Evolutionary conservation across 2,888 invertebrate genomes (phyloP).

Genomic region (Athrips mouffetella): DNA sequence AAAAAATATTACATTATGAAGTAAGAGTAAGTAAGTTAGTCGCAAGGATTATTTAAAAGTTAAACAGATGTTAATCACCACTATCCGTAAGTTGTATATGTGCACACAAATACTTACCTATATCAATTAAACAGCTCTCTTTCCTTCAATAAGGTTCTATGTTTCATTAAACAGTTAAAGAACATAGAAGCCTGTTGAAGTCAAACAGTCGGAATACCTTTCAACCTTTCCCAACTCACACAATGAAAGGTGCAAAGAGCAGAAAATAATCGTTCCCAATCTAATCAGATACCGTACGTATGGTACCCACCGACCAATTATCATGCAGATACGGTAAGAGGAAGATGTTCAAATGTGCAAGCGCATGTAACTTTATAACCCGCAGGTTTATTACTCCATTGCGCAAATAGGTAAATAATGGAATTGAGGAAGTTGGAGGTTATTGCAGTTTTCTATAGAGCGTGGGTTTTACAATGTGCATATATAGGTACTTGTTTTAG

Average conservation of each 20-base stretch:
- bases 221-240: background rate
- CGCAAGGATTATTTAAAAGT: no score
- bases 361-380: conserved; percentile 15
- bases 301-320: no score
- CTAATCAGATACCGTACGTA: background rate
- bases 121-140: no score
- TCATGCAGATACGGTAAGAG: background rate
- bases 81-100: no score
- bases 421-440: conserved; percentile 7
- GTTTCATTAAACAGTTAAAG: no score
- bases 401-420: conserved; percentile 9
- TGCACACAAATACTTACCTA: no score
- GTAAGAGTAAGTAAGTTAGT: no score
- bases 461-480: conserved; percentile 3
- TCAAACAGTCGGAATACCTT: no score
- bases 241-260: conserved; percentile 8
- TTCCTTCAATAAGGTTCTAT: no score
- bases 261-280: background rate
- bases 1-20: no score
- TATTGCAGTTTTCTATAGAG: conserved; percentile 4
- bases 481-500: background rate
- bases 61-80: no score
- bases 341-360: background rate
- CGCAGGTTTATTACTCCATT: conserved; percentile 6
- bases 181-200: background rate